These are phyloP conservation scores for Coptodon bakossiorum DNA, from an alignment of 2,113 vertebrate species.

Conservation along the genomic window DNA sequence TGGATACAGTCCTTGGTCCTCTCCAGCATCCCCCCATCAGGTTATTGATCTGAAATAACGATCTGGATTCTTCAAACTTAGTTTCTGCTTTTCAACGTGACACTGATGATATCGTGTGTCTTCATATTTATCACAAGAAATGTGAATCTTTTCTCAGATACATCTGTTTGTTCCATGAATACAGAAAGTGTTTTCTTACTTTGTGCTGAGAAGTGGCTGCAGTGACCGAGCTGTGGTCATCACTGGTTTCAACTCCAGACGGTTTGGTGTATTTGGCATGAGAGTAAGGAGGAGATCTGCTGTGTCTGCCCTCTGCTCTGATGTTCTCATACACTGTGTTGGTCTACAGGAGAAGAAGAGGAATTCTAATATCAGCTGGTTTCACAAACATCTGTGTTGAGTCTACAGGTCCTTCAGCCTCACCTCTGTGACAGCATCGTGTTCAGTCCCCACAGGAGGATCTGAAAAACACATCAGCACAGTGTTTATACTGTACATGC, in stretches of 20 bases:
- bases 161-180: not conserved
- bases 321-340: not conserved
- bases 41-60: not conserved
- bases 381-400: not conserved
- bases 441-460: not conserved
- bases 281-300: not conserved
- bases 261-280: not conserved
- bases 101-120: not conserved
- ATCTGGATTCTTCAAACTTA: not conserved
- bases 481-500: not conserved
- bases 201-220: not conserved
- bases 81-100: not conserved
- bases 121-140: not conserved
- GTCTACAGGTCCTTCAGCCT: not conserved
- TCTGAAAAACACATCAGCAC: not conserved
- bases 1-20: not conserved
- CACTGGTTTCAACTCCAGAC: not conserved
- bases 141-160: not conserved
- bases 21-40: not conserved
- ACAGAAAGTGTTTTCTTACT: not conserved
- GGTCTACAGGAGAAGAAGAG: not conserved
- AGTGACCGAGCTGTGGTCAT: not conserved
- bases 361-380: not conserved
- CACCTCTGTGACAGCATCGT: not conserved
- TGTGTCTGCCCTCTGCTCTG: not conserved